A percentile compares a stretch with the other conserved stretches of the same genome.
phyloP scores from a whole-genome alignment of 1,140 invertebrate genomes.

The Drosophila sp. region DNA sequence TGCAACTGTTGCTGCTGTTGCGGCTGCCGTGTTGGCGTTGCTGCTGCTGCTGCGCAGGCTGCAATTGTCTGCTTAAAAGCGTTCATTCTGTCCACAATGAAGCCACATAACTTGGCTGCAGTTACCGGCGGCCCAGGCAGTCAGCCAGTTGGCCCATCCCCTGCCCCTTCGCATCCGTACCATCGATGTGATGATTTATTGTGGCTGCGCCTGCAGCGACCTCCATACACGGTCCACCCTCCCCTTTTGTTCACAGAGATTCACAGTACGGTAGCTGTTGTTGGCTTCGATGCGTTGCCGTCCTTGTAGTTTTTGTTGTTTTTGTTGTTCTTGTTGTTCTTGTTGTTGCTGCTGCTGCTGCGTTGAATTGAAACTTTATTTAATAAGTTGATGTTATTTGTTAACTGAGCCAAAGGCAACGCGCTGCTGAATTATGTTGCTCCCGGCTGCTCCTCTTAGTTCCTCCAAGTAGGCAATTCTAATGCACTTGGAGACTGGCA shows the following conservation, averaged over 20 bases:
- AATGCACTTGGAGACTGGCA: conserved; percentile 42
- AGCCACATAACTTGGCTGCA: conserved; percentile 80
- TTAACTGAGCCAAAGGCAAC: conserved; percentile 72
- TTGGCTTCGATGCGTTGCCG: conserved; percentile 23
- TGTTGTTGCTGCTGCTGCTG: conserved; percentile 27
- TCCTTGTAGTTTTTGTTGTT: conserved; percentile 17
- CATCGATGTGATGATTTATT: conserved; percentile 82
- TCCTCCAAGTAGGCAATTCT: conserved; percentile 34
- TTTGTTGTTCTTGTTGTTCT: conserved; percentile 18
- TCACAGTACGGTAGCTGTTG: conserved; percentile 72
- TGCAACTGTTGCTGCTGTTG: conserved; percentile 8
- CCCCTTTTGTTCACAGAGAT: conserved; percentile 12
- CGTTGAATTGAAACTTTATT: conserved; percentile 79
- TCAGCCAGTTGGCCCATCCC: conserved; percentile 18
- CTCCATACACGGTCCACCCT: conserved; percentile 45
- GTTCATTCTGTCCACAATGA: conserved; percentile 83
- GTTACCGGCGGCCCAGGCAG: conserved; percentile 56
- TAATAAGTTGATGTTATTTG: conserved; percentile 84
- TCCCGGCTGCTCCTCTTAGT: conserved; percentile 3
- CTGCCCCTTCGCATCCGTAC: conserved; percentile 14
- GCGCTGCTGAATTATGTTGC: conserved; percentile 65
- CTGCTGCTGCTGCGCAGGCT: conserved; percentile 73
- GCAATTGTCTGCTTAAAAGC: conserved; percentile 83
- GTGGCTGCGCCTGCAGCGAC: conserved; percentile 71
- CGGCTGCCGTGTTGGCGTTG: conserved; percentile 10